phyloP scores from a whole-genome alignment of 2,888 invertebrate genomes.

The Argynnis bischoffii region DNA sequence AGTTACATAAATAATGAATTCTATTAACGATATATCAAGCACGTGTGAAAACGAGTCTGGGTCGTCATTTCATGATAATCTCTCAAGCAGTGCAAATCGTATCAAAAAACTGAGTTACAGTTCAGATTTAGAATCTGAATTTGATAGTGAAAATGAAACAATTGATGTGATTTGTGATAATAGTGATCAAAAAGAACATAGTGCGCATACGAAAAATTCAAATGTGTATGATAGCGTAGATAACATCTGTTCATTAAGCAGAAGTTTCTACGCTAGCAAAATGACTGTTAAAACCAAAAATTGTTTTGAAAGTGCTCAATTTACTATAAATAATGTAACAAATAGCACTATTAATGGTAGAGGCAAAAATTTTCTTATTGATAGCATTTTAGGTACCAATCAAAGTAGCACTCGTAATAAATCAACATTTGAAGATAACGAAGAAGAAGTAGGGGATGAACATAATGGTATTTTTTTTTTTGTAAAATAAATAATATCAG shows the following conservation, averaged over 20 bases:
- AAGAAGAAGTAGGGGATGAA: constrained; percentile 72
- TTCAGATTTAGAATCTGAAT: constrained; percentile 65
- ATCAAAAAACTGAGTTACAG: constrained; percentile 51
- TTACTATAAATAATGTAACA: constrained; percentile 49
- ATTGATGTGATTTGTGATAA: constrained; percentile 77
- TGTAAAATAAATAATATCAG: background rate
- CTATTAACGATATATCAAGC: constrained; percentile 68
- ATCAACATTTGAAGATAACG: constrained; percentile 46
- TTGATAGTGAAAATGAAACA: constrained; percentile 76
- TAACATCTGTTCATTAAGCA: constrained; percentile 57
- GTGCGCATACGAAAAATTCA: constrained; percentile 45
- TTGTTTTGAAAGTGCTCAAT: constrained; percentile 35
- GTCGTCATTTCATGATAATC: constrained; percentile 44
- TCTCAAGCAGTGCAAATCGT: constrained; percentile 42
- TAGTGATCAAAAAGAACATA: constrained; percentile 52
- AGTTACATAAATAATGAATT: constrained; percentile 54
- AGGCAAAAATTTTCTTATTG: constrained; percentile 81
- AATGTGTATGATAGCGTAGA: constrained; percentile 51
- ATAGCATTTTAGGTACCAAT: constrained; percentile 78
- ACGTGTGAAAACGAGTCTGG: constrained; percentile 67
- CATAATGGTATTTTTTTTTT: constrained; percentile 64
- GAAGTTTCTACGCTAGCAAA: constrained; percentile 52
- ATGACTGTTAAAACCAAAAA: constrained; percentile 49
- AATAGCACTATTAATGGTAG: constrained; percentile 53
- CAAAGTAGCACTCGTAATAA: constrained; percentile 51